Conservation (phyloP, 2,113 vertebrate species). For the Cottus gobio region DNA sequence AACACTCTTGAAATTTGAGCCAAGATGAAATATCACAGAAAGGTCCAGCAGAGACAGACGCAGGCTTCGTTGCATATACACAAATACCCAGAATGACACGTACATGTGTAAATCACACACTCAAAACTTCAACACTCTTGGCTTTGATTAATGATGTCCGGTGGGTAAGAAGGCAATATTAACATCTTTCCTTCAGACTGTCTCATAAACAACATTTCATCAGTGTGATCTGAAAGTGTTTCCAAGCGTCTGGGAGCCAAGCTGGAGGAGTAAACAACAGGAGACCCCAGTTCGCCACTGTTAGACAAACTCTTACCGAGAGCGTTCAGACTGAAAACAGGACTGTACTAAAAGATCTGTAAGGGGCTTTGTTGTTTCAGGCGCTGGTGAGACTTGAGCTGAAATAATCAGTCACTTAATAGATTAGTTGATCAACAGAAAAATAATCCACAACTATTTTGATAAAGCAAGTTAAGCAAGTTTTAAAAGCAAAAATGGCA, state of each 20-base stretch:
- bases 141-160: constrained; percentile 54
- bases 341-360: background rate
- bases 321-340: background rate
- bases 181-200: constrained; percentile 45
- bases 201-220: constrained; percentile 71
- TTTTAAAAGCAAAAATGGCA: background rate
- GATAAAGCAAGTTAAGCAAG: too few relatives aligned
- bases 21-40: constrained; percentile 32
- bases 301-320: constrained; percentile 1
- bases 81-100: constrained; percentile 18
- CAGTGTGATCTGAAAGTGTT: constrained; percentile 58
- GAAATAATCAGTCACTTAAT: background rate
- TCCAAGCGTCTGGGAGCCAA: constrained; percentile 55
- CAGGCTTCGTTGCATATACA: constrained; percentile 19
- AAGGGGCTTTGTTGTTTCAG: background rate
- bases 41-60: constrained; percentile 27
- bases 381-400: background rate
- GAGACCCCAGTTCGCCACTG: constrained; percentile 36
- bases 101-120: constrained; percentile 28
- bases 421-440: background rate
- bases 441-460: background rate
- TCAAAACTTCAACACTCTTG: constrained; percentile 43
- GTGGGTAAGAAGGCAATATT: constrained; percentile 54
- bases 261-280: constrained; percentile 62
- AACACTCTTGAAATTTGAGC: constrained; percentile 38